Evolutionary conservation across 2,797 vertebrate genomes (phyloP).

Genomic region (Pangasius krempfi): DNA sequence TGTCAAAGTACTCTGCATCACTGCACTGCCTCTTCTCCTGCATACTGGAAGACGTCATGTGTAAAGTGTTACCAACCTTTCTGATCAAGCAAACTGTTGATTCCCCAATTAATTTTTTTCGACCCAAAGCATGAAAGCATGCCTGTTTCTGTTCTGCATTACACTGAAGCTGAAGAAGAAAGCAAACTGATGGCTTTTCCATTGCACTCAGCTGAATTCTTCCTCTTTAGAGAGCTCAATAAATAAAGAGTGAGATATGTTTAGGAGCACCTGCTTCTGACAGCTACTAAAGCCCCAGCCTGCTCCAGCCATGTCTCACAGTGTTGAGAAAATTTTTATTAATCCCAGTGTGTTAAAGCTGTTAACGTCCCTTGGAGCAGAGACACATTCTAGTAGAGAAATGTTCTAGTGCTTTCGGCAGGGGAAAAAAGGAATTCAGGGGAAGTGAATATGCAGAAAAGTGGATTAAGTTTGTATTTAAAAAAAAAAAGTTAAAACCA

Average conservation of each 20-base stretch:
- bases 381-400: background rate
- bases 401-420: background rate
- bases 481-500: background rate
- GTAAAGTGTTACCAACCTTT: slow-evolving; percentile 8
- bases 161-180: slow-evolving; percentile 7
- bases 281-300: slow-evolving; percentile 26
- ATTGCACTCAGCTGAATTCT: slow-evolving; percentile 4
- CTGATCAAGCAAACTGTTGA: background rate
- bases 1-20: slow-evolving; percentile 1
- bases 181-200: slow-evolving; percentile 36
- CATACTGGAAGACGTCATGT: background rate
- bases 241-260: slow-evolving; percentile 39
- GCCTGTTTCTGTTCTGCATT: too few species aligned
- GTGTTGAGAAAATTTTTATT: slow-evolving; percentile 12
- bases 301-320: background rate
- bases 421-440: background rate
- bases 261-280: slow-evolving; percentile 51
- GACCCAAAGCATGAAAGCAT: background rate
- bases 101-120: background rate
- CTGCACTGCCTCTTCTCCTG: background rate
- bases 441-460: background rate
- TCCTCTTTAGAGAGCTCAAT: slow-evolving; percentile 29
- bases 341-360: slow-evolving; percentile 17
- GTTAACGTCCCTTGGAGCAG: slow-evolving; percentile 23
- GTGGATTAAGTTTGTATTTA: background rate